Conservation (phyloP, 2,888 invertebrate species). For the Tolmerus cingulatus region DNA sequence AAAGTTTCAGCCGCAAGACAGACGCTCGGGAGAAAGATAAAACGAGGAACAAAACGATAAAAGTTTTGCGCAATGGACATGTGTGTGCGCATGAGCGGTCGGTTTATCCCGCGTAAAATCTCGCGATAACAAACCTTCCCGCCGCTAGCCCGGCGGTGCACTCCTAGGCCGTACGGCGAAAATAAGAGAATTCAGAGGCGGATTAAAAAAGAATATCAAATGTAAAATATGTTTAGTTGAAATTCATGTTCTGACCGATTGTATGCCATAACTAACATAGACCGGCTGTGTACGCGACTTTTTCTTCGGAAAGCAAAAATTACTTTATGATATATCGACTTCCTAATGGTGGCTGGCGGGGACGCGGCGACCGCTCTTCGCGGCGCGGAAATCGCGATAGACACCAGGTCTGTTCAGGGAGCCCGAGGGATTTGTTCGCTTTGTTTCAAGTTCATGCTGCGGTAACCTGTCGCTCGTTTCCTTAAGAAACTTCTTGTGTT, state of each 20-base stretch:
- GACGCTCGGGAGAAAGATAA: conserved; percentile 21
- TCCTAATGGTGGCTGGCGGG: conserved; percentile 1
- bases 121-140: conserved; percentile 32
- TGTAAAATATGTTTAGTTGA: conserved; percentile 46
- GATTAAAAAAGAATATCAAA: conserved; percentile 34
- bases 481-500: neutral
- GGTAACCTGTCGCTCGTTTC: neutral
- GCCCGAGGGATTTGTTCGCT: neutral
- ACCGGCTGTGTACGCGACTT: conserved; percentile 32
- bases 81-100: conserved; percentile 9
- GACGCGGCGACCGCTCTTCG: neutral
- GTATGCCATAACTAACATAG: conserved; percentile 47
- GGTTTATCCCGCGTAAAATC: conserved; percentile 40
- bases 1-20: neutral
- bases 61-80: conserved; percentile 1
- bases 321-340: conserved; percentile 31
- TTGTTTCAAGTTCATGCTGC: neutral
- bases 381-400: conserved; percentile 3
- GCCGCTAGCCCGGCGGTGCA: neutral
- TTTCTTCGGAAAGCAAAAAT: conserved; percentile 33
- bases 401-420: conserved; percentile 6
- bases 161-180: neutral
- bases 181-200: conserved; percentile 13
- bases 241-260: conserved; percentile 47
- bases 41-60: conserved; percentile 1